Conservation (phyloP, 2,797 vertebrate species). For the Leptodactylus fallax region DNA sequence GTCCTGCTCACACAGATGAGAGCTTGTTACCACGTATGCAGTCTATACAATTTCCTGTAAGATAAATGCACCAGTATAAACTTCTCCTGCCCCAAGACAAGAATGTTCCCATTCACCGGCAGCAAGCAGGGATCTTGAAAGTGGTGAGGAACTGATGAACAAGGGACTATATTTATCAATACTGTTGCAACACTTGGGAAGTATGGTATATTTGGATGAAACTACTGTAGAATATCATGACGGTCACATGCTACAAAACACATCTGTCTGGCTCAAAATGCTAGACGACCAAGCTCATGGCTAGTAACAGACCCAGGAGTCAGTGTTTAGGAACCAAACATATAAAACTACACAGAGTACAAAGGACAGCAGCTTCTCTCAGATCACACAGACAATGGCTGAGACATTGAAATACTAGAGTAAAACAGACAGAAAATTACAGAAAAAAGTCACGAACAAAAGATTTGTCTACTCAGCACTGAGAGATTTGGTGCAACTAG, state of each 20-base stretch:
- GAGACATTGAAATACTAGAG: background rate
- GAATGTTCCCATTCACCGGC: background rate
- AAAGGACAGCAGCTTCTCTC: background rate
- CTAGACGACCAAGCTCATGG: background rate
- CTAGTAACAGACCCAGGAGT: background rate
- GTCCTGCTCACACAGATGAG: background rate
- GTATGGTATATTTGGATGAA: too few species aligned
- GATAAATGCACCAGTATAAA: background rate
- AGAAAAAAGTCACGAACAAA: constrained; percentile 48
- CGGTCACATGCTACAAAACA: background rate
- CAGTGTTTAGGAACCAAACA: background rate
- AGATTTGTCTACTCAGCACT: constrained; percentile 58
- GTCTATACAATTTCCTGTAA: background rate
- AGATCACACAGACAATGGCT: constrained; percentile 31
- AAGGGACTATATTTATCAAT: background rate
- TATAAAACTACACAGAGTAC: background rate
- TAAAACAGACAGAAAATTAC: constrained; percentile 15
- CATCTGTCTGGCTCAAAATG: too few species aligned
- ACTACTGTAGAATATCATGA: background rate
- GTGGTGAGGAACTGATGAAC: too few species aligned
- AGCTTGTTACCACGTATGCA: too few species aligned
- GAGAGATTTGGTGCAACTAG: constrained; percentile 63
- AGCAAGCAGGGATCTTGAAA: background rate
- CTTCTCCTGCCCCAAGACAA: background rate
- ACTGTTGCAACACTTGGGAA: background rate